A percentile compares a stretch with the other conserved stretches of the same genome.
These are phyloP conservation scores for Physeter macrocephalus DNA, from an alignment of 2,113 vertebrate species.

Conservation along the genomic window DNA sequence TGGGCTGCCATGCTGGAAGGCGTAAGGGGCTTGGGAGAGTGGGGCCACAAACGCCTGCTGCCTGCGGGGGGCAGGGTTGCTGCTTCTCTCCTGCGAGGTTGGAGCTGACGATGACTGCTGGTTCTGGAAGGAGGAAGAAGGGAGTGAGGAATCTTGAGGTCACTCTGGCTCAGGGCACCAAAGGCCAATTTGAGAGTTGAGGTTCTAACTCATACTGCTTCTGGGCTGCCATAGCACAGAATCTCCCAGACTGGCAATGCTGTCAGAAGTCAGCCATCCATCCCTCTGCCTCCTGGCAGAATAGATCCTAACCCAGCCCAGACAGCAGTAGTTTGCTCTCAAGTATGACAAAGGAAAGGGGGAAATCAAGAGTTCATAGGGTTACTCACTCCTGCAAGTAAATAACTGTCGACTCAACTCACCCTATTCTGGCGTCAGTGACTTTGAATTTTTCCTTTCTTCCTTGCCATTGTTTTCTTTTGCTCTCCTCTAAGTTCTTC, in stretches of 20 bases:
- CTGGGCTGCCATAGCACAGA: neutral
- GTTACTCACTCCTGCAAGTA: neutral
- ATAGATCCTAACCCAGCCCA: neutral
- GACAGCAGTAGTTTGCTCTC: neutral
- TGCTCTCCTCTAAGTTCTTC: slow-evolving; percentile 45
- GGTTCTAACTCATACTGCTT: neutral
- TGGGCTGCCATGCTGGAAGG: slow-evolving; percentile 90
- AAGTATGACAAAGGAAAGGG: neutral
- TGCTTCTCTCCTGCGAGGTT: slow-evolving; percentile 86
- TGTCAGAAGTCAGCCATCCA: neutral
- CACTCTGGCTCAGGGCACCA: neutral
- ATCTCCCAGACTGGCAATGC: neutral
- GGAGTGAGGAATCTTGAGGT: slow-evolving; percentile 48
- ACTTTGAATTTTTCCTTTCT: slow-evolving; percentile 38
- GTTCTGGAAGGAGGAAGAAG: slow-evolving; percentile 77
- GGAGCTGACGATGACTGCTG: slow-evolving; percentile 89
- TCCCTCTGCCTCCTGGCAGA: slow-evolving; percentile 14
- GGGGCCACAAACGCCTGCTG: slow-evolving; percentile 91
- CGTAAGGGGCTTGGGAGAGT: slow-evolving; percentile 91
- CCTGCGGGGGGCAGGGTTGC: slow-evolving; percentile 85
- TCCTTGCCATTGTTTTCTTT: slow-evolving; percentile 34
- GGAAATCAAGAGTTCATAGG: neutral
- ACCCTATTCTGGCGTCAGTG: neutral
- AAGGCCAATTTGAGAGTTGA: neutral
- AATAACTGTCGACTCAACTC: neutral